phyloP scores from a whole-genome alignment of 2,113 vertebrate species.

The Pelvicachromis taeniatus region DNA sequence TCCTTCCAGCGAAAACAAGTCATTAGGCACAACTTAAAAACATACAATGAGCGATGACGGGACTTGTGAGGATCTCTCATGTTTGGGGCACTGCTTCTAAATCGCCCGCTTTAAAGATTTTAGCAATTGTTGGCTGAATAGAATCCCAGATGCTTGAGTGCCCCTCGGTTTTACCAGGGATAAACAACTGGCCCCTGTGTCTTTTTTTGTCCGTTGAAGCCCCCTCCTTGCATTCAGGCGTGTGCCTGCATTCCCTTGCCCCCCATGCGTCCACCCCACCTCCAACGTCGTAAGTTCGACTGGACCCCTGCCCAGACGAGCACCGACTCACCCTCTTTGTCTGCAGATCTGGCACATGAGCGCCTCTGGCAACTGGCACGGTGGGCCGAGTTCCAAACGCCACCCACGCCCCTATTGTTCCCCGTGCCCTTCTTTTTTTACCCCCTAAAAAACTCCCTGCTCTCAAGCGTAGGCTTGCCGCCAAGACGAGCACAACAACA shows the following conservation, averaged over 20 bases:
- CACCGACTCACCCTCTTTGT: conserved; percentile 53
- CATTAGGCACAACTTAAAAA: background rate
- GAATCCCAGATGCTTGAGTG: conserved; percentile 51
- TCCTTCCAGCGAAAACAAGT: conserved; percentile 1
- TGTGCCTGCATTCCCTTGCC: conserved; percentile 57
- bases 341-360: conserved; percentile 47
- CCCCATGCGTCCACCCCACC: background rate
- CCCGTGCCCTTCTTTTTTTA: background rate
- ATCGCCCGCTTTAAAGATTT: background rate
- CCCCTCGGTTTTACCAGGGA: background rate
- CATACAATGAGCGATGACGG: background rate
- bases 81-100: background rate
- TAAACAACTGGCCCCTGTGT: conserved; percentile 56
- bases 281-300: conserved; percentile 7
- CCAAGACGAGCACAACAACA: conserved; percentile 37
- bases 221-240: conserved; percentile 47
- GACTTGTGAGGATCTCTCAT: background rate
- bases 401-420: conserved; percentile 50
- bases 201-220: conserved; percentile 59
- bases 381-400: conserved; percentile 39
- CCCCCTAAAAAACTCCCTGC: conserved; percentile 12
- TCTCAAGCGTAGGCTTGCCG: conserved; percentile 10
- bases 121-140: conserved; percentile 44
- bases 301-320: conserved; percentile 54
- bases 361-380: conserved; percentile 28